phyloP scores from a whole-genome alignment of 2,113 vertebrate species.

The Lepus europaeus region DNA sequence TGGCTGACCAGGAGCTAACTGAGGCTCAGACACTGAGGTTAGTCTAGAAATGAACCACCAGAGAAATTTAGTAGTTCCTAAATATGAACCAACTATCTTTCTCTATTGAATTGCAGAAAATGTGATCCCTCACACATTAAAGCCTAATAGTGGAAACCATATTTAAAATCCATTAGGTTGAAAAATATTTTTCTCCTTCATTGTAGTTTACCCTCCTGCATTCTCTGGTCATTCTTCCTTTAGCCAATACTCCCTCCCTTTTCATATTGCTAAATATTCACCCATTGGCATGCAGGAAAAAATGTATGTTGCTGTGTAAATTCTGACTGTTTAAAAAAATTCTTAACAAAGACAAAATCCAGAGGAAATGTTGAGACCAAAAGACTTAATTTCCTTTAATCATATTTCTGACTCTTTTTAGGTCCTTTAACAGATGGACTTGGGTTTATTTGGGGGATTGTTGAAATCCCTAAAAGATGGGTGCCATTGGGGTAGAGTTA shows the following conservation, averaged over 20 bases:
- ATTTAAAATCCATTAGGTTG: neutral
- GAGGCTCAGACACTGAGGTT: neutral
- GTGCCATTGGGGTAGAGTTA: conserved; percentile 70
- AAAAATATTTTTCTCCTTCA: neutral
- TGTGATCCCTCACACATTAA: neutral
- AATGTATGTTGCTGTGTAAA: conserved; percentile 56
- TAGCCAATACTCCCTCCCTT: neutral
- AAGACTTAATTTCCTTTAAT: conserved; percentile 79
- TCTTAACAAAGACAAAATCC: conserved; percentile 67
- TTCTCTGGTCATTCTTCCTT: neutral
- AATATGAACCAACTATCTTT: neutral
- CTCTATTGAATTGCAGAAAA: neutral
- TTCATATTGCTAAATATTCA: conserved; percentile 26
- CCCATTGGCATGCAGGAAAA: neutral
- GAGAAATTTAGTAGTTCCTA: neutral
- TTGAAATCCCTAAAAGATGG: conserved; percentile 80
- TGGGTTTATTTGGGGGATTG: conserved; percentile 77
- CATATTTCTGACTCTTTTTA: conserved; percentile 75
- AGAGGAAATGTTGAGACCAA: conserved; percentile 63
- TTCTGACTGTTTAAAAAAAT: conserved; percentile 56
- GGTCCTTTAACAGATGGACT: conserved; percentile 77
- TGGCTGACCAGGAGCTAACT: neutral
- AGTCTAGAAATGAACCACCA: neutral
- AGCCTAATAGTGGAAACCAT: neutral
- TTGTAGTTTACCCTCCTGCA: neutral